These are phyloP conservation scores for Hoplostethus mediterraneus DNA, from an alignment of 2,797 vertebrate genomes.

Conservation along the genomic window DNA sequence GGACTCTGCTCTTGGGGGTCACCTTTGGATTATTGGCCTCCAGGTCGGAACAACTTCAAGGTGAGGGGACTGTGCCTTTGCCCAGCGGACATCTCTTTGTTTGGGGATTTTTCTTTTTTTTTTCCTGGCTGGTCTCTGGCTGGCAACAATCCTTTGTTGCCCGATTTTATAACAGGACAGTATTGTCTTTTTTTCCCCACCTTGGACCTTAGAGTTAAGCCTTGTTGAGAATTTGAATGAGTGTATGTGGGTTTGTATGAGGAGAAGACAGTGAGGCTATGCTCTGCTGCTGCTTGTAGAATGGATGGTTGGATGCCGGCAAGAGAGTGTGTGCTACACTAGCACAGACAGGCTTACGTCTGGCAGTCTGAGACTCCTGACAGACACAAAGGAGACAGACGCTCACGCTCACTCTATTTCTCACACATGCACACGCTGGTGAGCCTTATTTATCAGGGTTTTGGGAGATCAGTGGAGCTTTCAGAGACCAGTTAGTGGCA, in stretches of 20 bases:
- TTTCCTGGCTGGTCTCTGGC: slow-evolving; percentile 15
- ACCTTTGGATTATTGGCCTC: slow-evolving; percentile 82
- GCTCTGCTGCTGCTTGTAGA: slow-evolving; percentile 55
- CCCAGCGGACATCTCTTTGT: slow-evolving; percentile 52
- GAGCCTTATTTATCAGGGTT: slow-evolving; percentile 35
- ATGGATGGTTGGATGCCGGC: slow-evolving; percentile 70
- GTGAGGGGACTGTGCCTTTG: slow-evolving; percentile 72
- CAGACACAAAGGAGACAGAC: slow-evolving; percentile 82
- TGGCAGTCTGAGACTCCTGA: slow-evolving; percentile 78
- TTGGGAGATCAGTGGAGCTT: slow-evolving; percentile 31
- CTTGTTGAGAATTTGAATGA: slow-evolving; percentile 27
- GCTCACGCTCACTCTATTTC: slow-evolving; percentile 53
- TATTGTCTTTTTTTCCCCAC: not conserved
- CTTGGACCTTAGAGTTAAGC: slow-evolving; percentile 7
- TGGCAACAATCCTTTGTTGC: slow-evolving; percentile 42
- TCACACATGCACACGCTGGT: slow-evolving; percentile 29
- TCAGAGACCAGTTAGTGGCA: slow-evolving; percentile 26
- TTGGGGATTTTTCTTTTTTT: slow-evolving; percentile 19
- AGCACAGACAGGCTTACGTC: slow-evolving; percentile 75
- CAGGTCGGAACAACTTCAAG: slow-evolving; percentile 64
- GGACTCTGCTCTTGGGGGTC: slow-evolving; percentile 79
- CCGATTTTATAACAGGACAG: slow-evolving; percentile 28
- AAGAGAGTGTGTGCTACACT: slow-evolving; percentile 64
- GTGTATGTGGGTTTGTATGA: slow-evolving; percentile 13
- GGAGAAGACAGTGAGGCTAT: slow-evolving; percentile 31